phyloP scores from a whole-genome alignment of 2,797 vertebrate genomes.

The Phaenicophaeus curvirostris region DNA sequence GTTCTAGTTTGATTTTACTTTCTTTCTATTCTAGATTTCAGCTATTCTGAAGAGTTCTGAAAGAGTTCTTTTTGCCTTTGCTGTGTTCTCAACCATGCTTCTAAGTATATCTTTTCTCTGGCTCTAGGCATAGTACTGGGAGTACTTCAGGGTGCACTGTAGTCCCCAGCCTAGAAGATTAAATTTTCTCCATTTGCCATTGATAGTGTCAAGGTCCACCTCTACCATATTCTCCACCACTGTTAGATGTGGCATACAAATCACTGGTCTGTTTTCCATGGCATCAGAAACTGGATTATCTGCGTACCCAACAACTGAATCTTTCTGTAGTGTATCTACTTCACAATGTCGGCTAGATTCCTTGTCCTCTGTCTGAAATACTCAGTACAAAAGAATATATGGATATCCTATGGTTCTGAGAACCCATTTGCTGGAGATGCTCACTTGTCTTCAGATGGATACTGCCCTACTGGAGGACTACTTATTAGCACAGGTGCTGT shows the following conservation, averaged over 20 bases:
- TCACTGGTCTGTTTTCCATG: background rate
- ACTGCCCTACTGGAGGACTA: background rate
- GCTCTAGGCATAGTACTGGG: background rate
- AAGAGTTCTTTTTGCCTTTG: conserved; percentile 5
- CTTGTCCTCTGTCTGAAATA: background rate
- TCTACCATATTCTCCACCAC: background rate
- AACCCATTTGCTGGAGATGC: background rate
- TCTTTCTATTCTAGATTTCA: background rate
- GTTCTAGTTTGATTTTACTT: background rate
- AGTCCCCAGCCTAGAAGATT: background rate
- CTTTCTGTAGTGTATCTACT: background rate
- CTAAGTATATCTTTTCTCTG: background rate
- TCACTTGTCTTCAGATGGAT: background rate
- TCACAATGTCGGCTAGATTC: background rate
- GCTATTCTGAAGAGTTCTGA: background rate
- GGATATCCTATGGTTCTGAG: background rate
- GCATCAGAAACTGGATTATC: background rate
- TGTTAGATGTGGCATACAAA: background rate
- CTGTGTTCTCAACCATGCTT: background rate
- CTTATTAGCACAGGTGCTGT: background rate
- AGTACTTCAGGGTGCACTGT: background rate
- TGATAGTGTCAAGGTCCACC: background rate
- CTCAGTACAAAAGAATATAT: background rate
- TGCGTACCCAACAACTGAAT: background rate
- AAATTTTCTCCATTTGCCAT: background rate